Evolutionary conservation across 37 sponge, comb jelly and placozoan species (phyloP), one percentile per base, ranked within the genome.

Genomic region (Bolinopsis microptera): DNA sequence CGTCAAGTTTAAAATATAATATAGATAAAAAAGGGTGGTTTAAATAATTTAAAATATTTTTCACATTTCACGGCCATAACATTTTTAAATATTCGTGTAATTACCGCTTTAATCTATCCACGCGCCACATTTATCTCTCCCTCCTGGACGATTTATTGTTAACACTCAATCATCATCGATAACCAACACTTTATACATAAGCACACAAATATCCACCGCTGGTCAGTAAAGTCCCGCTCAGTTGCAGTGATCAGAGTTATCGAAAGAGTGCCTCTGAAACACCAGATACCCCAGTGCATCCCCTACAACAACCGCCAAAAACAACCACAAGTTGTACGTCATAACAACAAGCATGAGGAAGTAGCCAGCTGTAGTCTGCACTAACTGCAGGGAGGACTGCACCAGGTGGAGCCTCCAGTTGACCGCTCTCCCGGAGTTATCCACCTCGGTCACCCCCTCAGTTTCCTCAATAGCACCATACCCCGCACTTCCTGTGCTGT

Each of bases 301-400:
- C 27, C 90, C 90, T 9, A 86, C n/a, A 39, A 86, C 8, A 30
- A 86, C 90, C n/a, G 90, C 90, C 90, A 28, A 41, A 38, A 39
- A 86, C 28, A 86, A 3, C 90, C 90, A 86, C 36, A 86, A 39
- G 90, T 86, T 86, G 61, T 86, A 86, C n/a, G 90, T 86, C 90
- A 86, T 86, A 0, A 86, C 90, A 22, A 86, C 90, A 35, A 86
- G 30, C 90, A 86, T 86, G 40, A 86, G 90, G n/a, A 86, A 34
- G 30, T 86, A 86, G 36, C 61, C 26, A 23, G 31, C 23, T 39
- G 36, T 28, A 0, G 90, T 86, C 30, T 86, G 90, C 39, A 86
- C 27, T 1, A 86, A 3, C 48, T 86, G 90, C 3, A 86, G 90
- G 61, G 26, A 9, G 0, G 90, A 39, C 61, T 86, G 90, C 2